These are phyloP conservation scores for Agrotis puta DNA, from an alignment of 2,888 invertebrate genomes.

Conservation along the genomic window DNA sequence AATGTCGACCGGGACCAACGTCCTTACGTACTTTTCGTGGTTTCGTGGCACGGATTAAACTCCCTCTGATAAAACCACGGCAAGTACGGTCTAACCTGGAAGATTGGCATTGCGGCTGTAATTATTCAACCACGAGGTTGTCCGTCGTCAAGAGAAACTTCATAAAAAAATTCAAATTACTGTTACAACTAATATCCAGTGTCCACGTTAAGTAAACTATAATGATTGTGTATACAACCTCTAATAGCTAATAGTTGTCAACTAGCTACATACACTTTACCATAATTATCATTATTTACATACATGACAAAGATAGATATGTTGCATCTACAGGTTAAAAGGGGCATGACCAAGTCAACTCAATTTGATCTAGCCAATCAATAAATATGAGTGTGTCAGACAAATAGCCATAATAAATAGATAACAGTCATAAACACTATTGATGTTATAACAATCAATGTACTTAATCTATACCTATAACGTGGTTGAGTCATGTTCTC, in stretches of 20 bases:
- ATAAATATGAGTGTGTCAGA: constrained; percentile 19
- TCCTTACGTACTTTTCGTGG: no score
- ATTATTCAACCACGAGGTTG: no score
- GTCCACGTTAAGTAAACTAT: not conserved
- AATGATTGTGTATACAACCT: not conserved
- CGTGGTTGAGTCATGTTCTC: constrained; percentile 33
- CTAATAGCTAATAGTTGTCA: not conserved
- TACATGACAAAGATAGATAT: constrained; percentile 11
- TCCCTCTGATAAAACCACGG: no score
- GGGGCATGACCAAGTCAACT: constrained; percentile 46
- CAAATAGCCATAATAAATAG: constrained; percentile 45
- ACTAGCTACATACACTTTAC: not conserved
- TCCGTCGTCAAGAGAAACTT: not conserved
- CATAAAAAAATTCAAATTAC: not conserved
- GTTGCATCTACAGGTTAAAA: constrained; percentile 42
- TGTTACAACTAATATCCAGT: not conserved
- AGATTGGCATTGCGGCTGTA: no score
- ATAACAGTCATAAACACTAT: constrained; percentile 39
- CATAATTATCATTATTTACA: constrained; percentile 5
- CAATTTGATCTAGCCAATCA: constrained; percentile 55
- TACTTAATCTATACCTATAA: constrained; percentile 32
- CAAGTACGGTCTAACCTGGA: no score
- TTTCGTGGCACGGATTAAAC: no score
- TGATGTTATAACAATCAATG: constrained; percentile 45
- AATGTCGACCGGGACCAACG: no score